These are phyloP conservation scores for Dryobotodes eremita DNA, from an alignment of 2,888 invertebrate species.

Conservation along the genomic window DNA sequence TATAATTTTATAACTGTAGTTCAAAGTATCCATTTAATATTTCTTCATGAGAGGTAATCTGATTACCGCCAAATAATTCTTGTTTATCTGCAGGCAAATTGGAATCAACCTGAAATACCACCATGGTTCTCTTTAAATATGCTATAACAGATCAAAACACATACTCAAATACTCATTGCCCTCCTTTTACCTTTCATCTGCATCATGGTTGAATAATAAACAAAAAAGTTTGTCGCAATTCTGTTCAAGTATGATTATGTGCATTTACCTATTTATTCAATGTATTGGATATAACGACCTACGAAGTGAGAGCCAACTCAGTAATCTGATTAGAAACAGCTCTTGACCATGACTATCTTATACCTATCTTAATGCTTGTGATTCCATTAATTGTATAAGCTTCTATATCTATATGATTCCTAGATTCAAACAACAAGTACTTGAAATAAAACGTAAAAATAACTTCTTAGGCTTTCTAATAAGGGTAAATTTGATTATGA, in stretches of 20 bases:
- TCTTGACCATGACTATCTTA: conserved; percentile 38
- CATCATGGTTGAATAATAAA: not conserved
- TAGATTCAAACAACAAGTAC: not conserved
- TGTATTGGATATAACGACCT: conserved; percentile 49
- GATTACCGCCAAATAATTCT: not conserved
- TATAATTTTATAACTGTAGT: conserved; percentile 9
- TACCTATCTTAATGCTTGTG: conserved; percentile 30
- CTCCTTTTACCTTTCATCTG: conserved; percentile 12
- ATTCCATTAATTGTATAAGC: conserved; percentile 23
- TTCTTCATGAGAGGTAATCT: too few species aligned
- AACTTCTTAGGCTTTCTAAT: not conserved
- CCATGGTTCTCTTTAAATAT: not conserved
- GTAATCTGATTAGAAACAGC: conserved; percentile 54
- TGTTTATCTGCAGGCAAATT: not conserved
- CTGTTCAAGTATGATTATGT: not conserved
- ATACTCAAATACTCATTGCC: conserved; percentile 28
- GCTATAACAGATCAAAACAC: conserved; percentile 1
- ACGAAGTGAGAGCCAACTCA: conserved; percentile 65
- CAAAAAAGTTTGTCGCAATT: not conserved
- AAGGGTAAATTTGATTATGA: not conserved
- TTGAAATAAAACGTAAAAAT: not conserved
- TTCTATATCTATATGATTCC: not conserved
- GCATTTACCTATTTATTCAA: conserved; percentile 38
- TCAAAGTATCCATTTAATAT: too few species aligned
- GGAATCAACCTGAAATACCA: not conserved